Evolutionary conservation across 2,797 vertebrate genomes (phyloP), one percentile per base, ranked within the genome.

Genomic region (Eremophila alpestris): DNA sequence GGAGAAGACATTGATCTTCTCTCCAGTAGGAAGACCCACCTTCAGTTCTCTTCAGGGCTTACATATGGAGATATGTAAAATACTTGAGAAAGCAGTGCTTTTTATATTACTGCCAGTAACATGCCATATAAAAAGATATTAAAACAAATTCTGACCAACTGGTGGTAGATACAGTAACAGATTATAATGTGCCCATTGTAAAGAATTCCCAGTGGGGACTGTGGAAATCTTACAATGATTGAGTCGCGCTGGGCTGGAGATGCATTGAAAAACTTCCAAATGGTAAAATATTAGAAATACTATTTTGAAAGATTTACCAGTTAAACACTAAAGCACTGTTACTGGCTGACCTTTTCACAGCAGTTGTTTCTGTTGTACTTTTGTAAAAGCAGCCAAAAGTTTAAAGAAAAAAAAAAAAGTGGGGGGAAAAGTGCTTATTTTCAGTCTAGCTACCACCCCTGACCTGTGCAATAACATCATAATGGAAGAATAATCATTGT

Each of bases 401-500:
- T 94, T 77, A 51, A 83, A 59, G 10, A 18, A 1, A 32, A 5
- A 21, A 40, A 36, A 87, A 86, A 52, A 36, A 76, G 5, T 8
- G 10, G 3, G 7, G 3, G 8, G 7, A 11, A n/a, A 89, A 73
- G 46, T 83, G 93, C 95, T 98, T 98, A 96, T 98, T 98, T 97
- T 98, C 97, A 98, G 97, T 95, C 78, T 94, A 96, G 95, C 87
- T 93, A 92, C 91, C 96, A 97, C 97, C 91, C 96, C 93, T 97
- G 54, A 96, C 96, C 97, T 96, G 95, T 95, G 96, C 96, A 98
- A 98, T 98, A 98, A 98, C 98, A 98, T 97, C 97, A 98, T 98
- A 98, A 98, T 97, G 97, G 97, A 98, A 98, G 97, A 98, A 98
- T 98, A 98, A 98, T 98, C 97, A 97, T 97, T 97, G 97, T 97